phyloP scores from a whole-genome alignment of 2,797 vertebrate species.

The Mareca strepera region DNA sequence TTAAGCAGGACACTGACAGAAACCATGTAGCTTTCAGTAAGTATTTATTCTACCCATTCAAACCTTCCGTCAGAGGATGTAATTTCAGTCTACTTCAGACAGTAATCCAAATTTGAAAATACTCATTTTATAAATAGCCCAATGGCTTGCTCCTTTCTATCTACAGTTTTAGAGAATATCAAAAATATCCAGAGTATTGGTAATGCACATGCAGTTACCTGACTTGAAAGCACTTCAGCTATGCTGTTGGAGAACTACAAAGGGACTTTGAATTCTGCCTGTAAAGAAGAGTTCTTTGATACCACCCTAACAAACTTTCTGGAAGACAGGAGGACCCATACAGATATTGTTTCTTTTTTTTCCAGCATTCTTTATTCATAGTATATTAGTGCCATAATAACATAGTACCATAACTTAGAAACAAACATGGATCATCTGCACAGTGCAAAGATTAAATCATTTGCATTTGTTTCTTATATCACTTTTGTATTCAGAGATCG shows the following conservation, averaged over 20 bases:
- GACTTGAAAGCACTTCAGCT: not conserved
- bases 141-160: not conserved
- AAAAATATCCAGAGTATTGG: not conserved
- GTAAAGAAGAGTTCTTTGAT: not conserved
- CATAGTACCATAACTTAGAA: no score
- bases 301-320: not conserved
- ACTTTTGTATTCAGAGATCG: not conserved
- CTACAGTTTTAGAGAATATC: not conserved
- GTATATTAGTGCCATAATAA: not conserved
- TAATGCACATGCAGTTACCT: not conserved
- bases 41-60: not conserved
- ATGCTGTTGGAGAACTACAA: not conserved
- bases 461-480: not conserved
- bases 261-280: not conserved
- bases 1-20: not conserved
- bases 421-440: not conserved
- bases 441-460: accelerated
- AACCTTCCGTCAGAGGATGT: not conserved
- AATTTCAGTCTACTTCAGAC: not conserved
- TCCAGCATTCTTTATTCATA: not conserved
- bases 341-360: not conserved
- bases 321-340: not conserved
- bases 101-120: not conserved
- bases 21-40: not conserved
- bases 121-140: not conserved